These are phyloP conservation scores for Xyrauchen texanus DNA, from an alignment of 2,113 vertebrate genomes.

Conservation along the genomic window DNA sequence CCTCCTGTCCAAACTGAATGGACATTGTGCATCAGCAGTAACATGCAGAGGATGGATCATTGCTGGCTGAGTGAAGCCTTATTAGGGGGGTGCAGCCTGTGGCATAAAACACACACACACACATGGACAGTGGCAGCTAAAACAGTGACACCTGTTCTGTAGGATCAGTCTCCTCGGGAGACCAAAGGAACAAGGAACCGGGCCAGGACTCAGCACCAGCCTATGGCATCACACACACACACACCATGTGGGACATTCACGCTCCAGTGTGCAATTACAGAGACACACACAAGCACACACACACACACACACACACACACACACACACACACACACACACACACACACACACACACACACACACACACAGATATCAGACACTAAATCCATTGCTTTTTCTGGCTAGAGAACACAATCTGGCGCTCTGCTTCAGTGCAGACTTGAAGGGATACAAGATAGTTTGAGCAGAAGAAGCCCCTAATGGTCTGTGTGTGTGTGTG, in stretches of 20 bases:
- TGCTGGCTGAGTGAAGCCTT: constrained; percentile 17
- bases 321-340: background rate
- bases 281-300: too few species aligned
- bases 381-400: constrained; percentile 42
- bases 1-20: constrained; percentile 2
- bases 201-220: constrained; percentile 44
- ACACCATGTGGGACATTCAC: constrained; percentile 70
- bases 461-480: background rate
- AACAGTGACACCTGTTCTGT: constrained; percentile 72
- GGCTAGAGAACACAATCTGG: constrained; percentile 36
- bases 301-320: constrained; percentile 40
- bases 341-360: too few species aligned
- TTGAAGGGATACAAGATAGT: constrained; percentile 20
- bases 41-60: constrained; percentile 5
- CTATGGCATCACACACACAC: constrained; percentile 34
- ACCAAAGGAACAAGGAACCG: constrained; percentile 30
- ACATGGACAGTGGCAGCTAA: constrained; percentile 54
- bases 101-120: constrained; percentile 14
- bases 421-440: constrained; percentile 24
- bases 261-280: constrained; percentile 67
- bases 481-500: background rate
- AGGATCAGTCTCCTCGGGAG: constrained; percentile 68
- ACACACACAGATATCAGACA: constrained; percentile 26
- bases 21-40: background rate
- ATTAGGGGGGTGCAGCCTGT: constrained; percentile 19